Percentiles rank a stretch among this genome's conserved stretches.
These are phyloP conservation scores for Stichopus chloronotus DNA, from an alignment of 35 echinoderm and acorn worm species.

Conservation along the genomic window DNA sequence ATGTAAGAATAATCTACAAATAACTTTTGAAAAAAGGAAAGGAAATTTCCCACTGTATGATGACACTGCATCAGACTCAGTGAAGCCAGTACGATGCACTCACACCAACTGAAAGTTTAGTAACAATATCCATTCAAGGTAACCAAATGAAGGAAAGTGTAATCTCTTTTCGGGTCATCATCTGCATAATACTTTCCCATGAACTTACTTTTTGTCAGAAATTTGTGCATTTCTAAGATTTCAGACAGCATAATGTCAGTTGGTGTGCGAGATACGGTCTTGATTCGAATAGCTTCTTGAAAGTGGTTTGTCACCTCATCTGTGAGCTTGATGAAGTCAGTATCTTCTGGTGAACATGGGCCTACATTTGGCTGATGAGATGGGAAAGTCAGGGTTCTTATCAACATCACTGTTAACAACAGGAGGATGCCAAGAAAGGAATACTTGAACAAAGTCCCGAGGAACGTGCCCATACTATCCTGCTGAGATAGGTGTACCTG, in stretches of 20 bases:
- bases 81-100: too few relatives aligned
- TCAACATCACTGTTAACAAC: conserved; percentile 45
- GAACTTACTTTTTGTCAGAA: conserved; percentile 70
- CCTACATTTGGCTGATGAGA: conserved; percentile 75
- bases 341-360: conserved; percentile 61
- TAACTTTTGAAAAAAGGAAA: too few relatives aligned
- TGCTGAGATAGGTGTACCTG: too few relatives aligned
- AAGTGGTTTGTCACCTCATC: conserved; percentile 53
- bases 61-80: too few relatives aligned
- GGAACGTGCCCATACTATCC: conserved; percentile 5
- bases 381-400: conserved; percentile 72
- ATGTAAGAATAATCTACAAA: too few relatives aligned
- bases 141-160: too few relatives aligned
- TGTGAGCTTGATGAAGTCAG: conserved; percentile 67
- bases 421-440: neutral
- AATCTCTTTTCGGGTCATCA: too few relatives aligned
- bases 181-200: neutral
- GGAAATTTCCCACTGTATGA: too few relatives aligned
- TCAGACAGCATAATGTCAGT: conserved; percentile 57
- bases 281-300: conserved; percentile 68
- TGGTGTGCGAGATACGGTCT: conserved; percentile 53
- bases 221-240: conserved; percentile 70
- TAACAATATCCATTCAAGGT: too few relatives aligned
- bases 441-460: neutral
- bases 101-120: too few relatives aligned